Evolutionary conservation across 2,113 vertebrate genomes (phyloP), one percentile per base, ranked within the genome.

Genomic region (Prunella fulvescens): DNA sequence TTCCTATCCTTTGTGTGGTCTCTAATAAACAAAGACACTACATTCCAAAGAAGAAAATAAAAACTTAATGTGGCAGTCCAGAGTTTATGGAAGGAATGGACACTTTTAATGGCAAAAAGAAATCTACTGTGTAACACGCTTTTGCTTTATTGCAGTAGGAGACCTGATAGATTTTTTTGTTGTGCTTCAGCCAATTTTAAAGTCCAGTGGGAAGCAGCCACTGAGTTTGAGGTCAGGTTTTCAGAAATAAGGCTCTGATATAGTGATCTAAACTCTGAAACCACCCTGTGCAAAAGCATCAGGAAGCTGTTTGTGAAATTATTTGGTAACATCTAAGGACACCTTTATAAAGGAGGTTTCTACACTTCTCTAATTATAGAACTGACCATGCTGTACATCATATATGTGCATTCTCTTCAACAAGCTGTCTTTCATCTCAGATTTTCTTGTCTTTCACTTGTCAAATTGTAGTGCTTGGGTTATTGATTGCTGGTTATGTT

Each of bases 161-260:
- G 14, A 87, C 53, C 54, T 62, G 61, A 48, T 65, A 70, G 60
- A 81, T 90, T 73, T 82, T 82, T 50, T 58, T 92, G 92, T 90
- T 94, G 57, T 82, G 45, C 74, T 95, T 93, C 79, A 83, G 24
- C 51, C 94, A 87, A 61, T 93, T 82, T 86, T 80, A 42, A 70
- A 82, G 35, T 66, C 71, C 62, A 42, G 42, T 50, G 62, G 45
- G 74, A 48, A 65, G 66, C 85, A 93, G 51, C 54, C 57, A 42
- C 74, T 70, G 78, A 77, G 42, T 88, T 29, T 80, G 87, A 88
- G 85, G 78, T 95, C 87, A 94, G 7, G 10, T 86, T 88, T 94
- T 92, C 79, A 58, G 78, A 91, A 65, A 80, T 62, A 73, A 91
- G 76, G 15, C 56, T 91, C 48, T 81, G 80, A 56, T 70, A 28